Evolutionary conservation across 2,888 invertebrate species (phyloP).

Genomic region (Microctonus aethiopoides): DNA sequence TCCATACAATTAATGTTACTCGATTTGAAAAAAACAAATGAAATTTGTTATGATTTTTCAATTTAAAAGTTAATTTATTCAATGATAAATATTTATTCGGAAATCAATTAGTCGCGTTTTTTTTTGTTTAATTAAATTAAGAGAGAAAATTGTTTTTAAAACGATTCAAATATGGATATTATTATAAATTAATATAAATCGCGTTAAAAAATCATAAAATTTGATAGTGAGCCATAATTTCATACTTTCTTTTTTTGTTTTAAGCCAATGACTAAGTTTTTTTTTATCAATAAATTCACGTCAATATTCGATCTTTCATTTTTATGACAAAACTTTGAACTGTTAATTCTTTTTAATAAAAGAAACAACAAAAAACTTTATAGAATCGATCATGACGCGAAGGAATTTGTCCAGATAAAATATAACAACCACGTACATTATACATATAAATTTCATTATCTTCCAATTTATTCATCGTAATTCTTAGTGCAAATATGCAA

Average conservation of each 20-base stretch:
- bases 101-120: not conserved
- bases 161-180: not conserved
- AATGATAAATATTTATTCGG: constrained; percentile 29
- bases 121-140: not conserved
- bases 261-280: not conserved
- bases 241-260: not conserved
- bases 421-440: not conserved
- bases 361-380: not conserved
- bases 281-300: not conserved
- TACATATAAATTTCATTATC: not conserved
- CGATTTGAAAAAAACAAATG: constrained; percentile 7
- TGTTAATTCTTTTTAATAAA: not conserved
- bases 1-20: not conserved
- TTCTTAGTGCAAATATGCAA: not conserved
- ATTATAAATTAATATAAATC: not conserved
- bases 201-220: not conserved
- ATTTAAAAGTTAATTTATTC: constrained; percentile 30
- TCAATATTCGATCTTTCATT: not conserved
- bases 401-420: not conserved
- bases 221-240: not conserved
- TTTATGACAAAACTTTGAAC: not conserved
- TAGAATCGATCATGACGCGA: not conserved
- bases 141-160: not conserved
- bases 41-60: constrained; percentile 10
- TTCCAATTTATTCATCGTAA: not conserved